Evolutionary conservation across 1,140 invertebrate species (phyloP), one percentile per base, ranked within the genome.

Genomic region (Drosophila trapezifrons): DNA sequence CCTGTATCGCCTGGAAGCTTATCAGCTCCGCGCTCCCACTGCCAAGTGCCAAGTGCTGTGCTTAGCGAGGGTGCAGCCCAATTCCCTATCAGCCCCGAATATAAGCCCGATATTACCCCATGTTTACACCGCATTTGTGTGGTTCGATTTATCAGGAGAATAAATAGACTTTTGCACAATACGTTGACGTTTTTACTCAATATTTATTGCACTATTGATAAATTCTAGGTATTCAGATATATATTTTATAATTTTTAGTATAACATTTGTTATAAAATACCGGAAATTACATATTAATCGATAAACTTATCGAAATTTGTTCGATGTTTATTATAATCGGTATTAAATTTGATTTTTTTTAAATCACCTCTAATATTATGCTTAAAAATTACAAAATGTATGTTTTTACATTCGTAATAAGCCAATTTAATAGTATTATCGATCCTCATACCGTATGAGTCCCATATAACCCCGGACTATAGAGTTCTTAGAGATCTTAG

Each of bases 1-100:
- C 66, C 67, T 51, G 55, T 27, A 54, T 38, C 66, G 32, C 38
- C 45, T 29, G 62, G 62, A 20, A 29, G 56, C 67, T 72, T 73
- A 73, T 73, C 70, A 73, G 56, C 56, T 52, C 13, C 63, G 17
- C 29, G 47, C 13, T 42, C 17, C 38, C 38, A 54, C 32, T 62
- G 46, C 35, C 47, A 32, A 60, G 58, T 60, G 27, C 52, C 59
- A 55, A 69, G 66, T 70, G 38, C 66, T 7, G 27, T 72, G 55
- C 70, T 73, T 73, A 62, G 32, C 17, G 55, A 73, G 56, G 67
- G 55, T 73, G 70, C 38, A 60, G 70, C 67, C 45, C 60, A 17
- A 52, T 35, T 20, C 29, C 60, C 27, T 69, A 69, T 69, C 65
- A 66, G 59, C 7, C 37, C 20, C 46, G 66, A 60, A 60, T 73